A percentile compares a stretch with the other conserved stretches of the same genome.
Conservation (phyloP, 2,888 invertebrate species). For the Harpalus rufipes region DNA sequence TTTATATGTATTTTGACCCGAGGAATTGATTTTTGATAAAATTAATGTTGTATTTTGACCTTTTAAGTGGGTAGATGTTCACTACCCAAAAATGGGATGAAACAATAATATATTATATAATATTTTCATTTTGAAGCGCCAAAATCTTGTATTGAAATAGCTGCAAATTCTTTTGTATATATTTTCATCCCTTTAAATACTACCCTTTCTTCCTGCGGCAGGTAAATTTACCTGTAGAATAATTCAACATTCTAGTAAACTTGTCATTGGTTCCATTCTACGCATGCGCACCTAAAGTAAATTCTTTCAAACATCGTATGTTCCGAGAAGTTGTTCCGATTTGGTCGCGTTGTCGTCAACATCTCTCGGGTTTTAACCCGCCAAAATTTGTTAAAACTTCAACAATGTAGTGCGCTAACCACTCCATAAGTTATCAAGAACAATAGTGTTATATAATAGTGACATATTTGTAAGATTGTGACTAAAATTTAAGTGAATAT, state of each 20-base stretch:
- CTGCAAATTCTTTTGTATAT: background rate
- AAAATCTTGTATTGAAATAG: background rate
- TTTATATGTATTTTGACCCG: too few species aligned
- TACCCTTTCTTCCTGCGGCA: background rate
- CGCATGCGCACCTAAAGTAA: constrained; percentile 33
- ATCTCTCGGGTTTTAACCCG: background rate
- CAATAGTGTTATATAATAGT: background rate
- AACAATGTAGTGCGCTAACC: background rate
- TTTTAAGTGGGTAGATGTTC: too few species aligned
- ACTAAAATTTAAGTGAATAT: background rate
- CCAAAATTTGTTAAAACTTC: background rate
- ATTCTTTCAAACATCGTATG: constrained; percentile 60
- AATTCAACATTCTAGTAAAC: constrained; percentile 36
- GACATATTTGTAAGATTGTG: background rate
- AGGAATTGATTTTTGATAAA: too few species aligned
- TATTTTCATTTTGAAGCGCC: too few species aligned
- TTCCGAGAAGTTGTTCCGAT: constrained; percentile 46
- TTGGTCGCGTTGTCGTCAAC: constrained; percentile 21
- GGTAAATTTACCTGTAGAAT: constrained; percentile 47
- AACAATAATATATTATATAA: too few species aligned
- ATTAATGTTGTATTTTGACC: too few species aligned
- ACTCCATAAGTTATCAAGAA: background rate
- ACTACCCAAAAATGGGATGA: too few species aligned
- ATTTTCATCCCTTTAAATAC: background rate
- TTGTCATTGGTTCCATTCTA: background rate